These are phyloP conservation scores for Eremophila alpestris DNA, from an alignment of 2,797 vertebrate genomes.

Conservation along the genomic window DNA sequence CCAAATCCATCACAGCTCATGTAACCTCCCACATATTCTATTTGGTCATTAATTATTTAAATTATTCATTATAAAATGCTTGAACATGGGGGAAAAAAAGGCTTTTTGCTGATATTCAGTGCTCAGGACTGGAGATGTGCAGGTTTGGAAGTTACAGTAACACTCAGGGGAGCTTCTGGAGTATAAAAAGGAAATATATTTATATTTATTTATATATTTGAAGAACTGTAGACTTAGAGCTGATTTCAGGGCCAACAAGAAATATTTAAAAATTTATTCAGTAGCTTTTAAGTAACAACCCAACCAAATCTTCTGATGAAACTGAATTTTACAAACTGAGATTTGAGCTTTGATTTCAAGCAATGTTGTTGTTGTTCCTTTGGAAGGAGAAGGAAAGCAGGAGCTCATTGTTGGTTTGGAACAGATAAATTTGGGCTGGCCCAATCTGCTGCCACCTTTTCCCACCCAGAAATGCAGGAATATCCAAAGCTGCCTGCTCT, in stretches of 20 bases:
- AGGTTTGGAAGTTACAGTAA: background rate
- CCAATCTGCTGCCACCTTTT: background rate
- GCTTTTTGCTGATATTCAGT: accelerated
- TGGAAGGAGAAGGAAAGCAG: background rate
- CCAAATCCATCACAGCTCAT: background rate
- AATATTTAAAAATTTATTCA: background rate
- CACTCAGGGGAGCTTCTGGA: background rate
- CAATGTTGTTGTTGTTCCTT: accelerated
- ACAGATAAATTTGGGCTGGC: accelerated
- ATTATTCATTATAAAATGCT: background rate
- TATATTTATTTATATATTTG: background rate
- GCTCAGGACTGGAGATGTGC: background rate
- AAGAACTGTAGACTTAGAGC: background rate
- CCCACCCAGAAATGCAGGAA: background rate
- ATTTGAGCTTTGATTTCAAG: background rate
- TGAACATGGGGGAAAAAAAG: accelerated
- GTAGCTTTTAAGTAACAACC: background rate
- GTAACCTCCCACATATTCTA: background rate
- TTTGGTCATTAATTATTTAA: background rate
- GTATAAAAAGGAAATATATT: background rate
- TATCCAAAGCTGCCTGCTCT: accelerated
- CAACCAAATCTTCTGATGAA: background rate
- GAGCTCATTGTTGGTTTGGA: background rate
- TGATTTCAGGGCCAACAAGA: background rate
- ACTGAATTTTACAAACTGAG: background rate